Evolutionary conservation across 64 coral and sea anemone genomes (phyloP).

Genomic region (Montipora efflorescens): DNA sequence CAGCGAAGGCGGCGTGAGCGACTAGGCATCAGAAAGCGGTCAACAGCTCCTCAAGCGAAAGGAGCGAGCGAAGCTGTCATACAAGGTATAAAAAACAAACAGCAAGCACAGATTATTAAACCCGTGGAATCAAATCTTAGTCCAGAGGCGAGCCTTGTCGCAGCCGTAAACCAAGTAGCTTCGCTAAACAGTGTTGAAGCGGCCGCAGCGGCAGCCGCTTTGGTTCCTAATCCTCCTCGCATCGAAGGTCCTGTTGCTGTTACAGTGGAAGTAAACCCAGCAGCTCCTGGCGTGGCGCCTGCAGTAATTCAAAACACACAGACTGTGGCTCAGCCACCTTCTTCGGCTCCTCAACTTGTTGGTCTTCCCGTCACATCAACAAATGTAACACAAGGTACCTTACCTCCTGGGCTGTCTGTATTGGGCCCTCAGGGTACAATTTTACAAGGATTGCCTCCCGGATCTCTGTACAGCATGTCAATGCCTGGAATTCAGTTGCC

Average conservation of each 20-base stretch:
- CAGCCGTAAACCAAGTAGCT: conserved; percentile 38
- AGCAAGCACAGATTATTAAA: conserved; percentile 64
- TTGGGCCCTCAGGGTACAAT: conserved; percentile 64
- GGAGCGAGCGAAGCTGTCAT: conserved; percentile 82
- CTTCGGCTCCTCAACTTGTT: not conserved
- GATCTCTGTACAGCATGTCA: conserved; percentile 78
- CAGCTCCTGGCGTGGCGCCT: not conserved
- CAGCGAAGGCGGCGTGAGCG: conserved; percentile 93
- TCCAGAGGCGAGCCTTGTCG: conserved; percentile 47
- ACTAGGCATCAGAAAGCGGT: conserved; percentile 87
- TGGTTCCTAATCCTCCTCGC: conserved; percentile 40
- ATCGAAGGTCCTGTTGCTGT: conserved; percentile 46
- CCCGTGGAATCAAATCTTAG: conserved; percentile 35
- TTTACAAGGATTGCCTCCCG: conserved; percentile 67
- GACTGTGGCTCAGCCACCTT: conserved; percentile 2
- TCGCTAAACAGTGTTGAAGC: conserved; percentile 50
- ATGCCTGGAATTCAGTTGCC: conserved; percentile 87
- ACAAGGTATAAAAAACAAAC: conserved; percentile 85
- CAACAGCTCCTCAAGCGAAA: conserved; percentile 70
- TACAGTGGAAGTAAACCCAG: conserved; percentile 51
- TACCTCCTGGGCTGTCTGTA: conserved; percentile 21
- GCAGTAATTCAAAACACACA: conserved; percentile 16
- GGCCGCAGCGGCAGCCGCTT: conserved; percentile 35
- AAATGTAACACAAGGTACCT: conserved; percentile 66
- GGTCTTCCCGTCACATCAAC: conserved; percentile 57